A percentile compares a stretch with the other conserved stretches of the same genome.
phyloP scores from a whole-genome alignment of 2,888 invertebrate genomes.

The Brachypalpus laphriformis region DNA sequence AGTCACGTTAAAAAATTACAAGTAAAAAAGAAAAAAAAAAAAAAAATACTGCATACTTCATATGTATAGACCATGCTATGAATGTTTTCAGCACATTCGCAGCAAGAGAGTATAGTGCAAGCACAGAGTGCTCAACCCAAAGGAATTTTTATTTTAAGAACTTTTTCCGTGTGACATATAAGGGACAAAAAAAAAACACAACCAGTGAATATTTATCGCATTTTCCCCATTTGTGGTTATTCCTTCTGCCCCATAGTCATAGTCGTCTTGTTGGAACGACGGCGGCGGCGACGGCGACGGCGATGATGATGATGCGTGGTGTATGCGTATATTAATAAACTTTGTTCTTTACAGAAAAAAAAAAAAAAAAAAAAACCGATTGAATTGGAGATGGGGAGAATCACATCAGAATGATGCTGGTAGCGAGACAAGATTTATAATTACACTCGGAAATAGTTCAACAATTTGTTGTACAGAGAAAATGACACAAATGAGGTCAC shows the following conservation, averaged over 20 bases:
- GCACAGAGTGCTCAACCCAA: conserved; percentile 30
- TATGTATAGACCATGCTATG: conserved; percentile 18
- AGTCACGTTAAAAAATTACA: conserved; percentile 58
- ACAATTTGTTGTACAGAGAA: conserved; percentile 22
- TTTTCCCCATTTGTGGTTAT: conserved; percentile 32
- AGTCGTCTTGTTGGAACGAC: conserved; percentile 45
- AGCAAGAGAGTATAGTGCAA: conserved; percentile 41
- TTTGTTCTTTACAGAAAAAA: conserved; percentile 10
- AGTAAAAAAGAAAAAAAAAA: conserved; percentile 31
- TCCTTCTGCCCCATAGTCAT: conserved; percentile 23
- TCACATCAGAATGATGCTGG: conserved; percentile 22
- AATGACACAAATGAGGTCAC: conserved; percentile 64
- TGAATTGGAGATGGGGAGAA: conserved; percentile 37
- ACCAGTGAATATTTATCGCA: conserved; percentile 50
- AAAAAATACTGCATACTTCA: background rate
- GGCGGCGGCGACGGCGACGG: too few species aligned
- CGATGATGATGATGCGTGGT: conserved; percentile 50
- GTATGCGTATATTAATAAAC: conserved; percentile 45
- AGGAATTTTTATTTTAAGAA: conserved; percentile 56
- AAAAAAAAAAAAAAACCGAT: too few species aligned
- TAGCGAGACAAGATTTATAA: conserved; percentile 22
- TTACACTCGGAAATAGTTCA: conserved; percentile 41
- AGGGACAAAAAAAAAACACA: conserved; percentile 13
- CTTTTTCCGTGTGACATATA: conserved; percentile 35
- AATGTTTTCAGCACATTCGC: conserved; percentile 47